Conservation (phyloP, 1,140 invertebrate genomes). For the Plectrocnemia conspersa region DNA sequence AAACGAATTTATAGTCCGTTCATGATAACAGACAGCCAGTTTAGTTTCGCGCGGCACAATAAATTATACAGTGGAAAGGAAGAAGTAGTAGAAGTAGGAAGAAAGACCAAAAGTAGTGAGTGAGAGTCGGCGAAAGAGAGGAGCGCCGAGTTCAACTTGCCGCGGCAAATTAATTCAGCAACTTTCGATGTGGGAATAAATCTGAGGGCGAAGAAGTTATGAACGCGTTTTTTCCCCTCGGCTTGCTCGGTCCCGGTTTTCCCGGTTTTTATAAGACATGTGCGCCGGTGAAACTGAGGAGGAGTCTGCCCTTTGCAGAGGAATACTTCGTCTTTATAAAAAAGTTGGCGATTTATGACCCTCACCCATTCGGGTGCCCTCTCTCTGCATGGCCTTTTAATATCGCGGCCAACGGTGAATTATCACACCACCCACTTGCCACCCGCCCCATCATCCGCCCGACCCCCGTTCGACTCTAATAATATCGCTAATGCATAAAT, state of each 20-base stretch:
- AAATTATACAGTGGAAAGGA: conserved; percentile 26
- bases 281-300: conserved; percentile 17
- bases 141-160: conserved; percentile 20
- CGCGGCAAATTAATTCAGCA: conserved; percentile 35
- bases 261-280: conserved; percentile 30
- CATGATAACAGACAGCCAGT: conserved; percentile 34
- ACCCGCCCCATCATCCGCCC: too few relatives aligned
- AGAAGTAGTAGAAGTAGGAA: neutral
- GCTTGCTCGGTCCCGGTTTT: conserved; percentile 10
- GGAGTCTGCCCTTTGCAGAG: conserved; percentile 17
- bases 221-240: conserved; percentile 26
- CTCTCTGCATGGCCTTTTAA: conserved; percentile 26
- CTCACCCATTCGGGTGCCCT: conserved; percentile 16
- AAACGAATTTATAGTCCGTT: conserved; percentile 28
- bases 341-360: conserved; percentile 33
- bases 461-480: too few relatives aligned
- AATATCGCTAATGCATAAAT: conserved; percentile 11
- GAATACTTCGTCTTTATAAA: conserved; percentile 34
- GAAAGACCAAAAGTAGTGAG: conserved; percentile 13
- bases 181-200: conserved; percentile 36
- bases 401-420: conserved; percentile 19
- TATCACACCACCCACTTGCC: too few relatives aligned
- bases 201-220: conserved; percentile 33
- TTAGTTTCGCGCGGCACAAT: conserved; percentile 33
- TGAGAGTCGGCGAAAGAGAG: conserved; percentile 21